Base-by-base conservation (phyloP, 2,797 vertebrate genomes). In the Crotalus adamanteus region DNA sequence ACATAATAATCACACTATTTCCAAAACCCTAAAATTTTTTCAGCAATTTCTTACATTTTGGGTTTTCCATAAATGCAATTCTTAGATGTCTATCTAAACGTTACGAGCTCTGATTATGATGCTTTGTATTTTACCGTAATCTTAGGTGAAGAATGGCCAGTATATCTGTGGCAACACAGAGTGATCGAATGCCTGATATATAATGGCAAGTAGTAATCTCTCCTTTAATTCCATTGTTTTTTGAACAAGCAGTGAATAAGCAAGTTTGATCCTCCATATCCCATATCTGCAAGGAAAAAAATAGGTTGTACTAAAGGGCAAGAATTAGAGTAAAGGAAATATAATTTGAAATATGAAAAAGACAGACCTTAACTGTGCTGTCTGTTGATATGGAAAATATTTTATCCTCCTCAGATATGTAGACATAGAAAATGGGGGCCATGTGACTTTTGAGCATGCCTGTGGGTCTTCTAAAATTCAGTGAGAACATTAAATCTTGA, bases 181-280 rank as follows among this genome's bases (percentile, higher is more conserved):
- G 95, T 5, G 92, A 95, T 96, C 96, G 97, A 61, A 95, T 92
- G 28, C 93, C 4, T 0, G 97, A 91, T 85, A 97, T 97, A 4
- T 95, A 98, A 12, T 96, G 94, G 87, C 98, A 98, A 42, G 98
- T 96, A 12, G 96, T 96, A 2, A 98, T 90, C 56, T 98, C 95
- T 0, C 97, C 98, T 11, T 94, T 96, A 90, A 98, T 96, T 89
- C 96, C 56, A 3, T 96, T 98, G 90, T 95, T 97, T 96, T 97
- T 98, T 73, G 97, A 94, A 8, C 97, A 97, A 31, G 96, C 95
- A 3, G 96, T 98, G 93, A 98, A 97, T 61, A 98, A 95, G 95
- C 98, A 98, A 6, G 94, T 97, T 93, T 98, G 97, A 65, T 97
- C 98, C 88, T 98, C 96, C 91, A 98, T 97, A 94, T 98, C 97